phyloP scores from a whole-genome alignment of 2,797 vertebrate genomes.

The Syngnathus acus region DNA sequence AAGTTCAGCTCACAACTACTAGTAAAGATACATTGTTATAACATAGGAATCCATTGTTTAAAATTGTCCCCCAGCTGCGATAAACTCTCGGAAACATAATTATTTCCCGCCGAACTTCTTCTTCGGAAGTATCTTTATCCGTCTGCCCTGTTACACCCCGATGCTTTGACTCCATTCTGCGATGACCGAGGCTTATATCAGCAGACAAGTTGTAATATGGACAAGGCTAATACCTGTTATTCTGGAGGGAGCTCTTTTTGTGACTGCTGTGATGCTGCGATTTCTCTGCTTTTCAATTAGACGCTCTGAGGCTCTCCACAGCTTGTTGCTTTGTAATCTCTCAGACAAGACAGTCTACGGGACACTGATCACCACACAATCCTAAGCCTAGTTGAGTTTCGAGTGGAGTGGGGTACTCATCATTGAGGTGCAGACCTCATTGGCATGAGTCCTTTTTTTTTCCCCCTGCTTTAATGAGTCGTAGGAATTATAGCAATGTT shows the following conservation, averaged over 20 bases:
- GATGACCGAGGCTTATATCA: slow-evolving; percentile 37
- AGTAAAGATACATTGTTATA: background rate
- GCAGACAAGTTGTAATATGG: slow-evolving; percentile 49
- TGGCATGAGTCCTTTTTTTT: background rate
- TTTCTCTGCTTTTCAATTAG: slow-evolving; percentile 70
- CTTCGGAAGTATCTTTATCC: slow-evolving; percentile 45
- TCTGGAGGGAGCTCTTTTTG: slow-evolving; percentile 47
- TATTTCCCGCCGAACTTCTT: slow-evolving; percentile 43
- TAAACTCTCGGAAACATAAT: slow-evolving; percentile 61
- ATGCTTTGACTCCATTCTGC: slow-evolving; percentile 43
- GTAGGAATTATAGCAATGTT: background rate
- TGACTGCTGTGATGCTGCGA: slow-evolving; percentile 34
- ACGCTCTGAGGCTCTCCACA: slow-evolving; percentile 47
- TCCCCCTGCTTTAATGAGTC: background rate
- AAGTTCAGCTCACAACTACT: background rate
- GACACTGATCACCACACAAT: slow-evolving; percentile 40
- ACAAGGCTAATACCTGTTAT: slow-evolving; percentile 58
- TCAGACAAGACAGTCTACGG: slow-evolving; percentile 42
- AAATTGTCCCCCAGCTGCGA: background rate
- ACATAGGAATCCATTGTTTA: background rate
- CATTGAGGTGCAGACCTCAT: slow-evolving; percentile 15
- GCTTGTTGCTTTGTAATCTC: slow-evolving; percentile 56
- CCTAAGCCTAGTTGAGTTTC: slow-evolving; percentile 22
- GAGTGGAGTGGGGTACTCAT: slow-evolving; percentile 21
- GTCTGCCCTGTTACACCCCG: slow-evolving; percentile 38